Percentiles rank a stretch among this genome's conserved stretches.
These are phyloP conservation scores for Cyanoderma ruficeps DNA, from an alignment of 2,113 vertebrate genomes.

Conservation along the genomic window DNA sequence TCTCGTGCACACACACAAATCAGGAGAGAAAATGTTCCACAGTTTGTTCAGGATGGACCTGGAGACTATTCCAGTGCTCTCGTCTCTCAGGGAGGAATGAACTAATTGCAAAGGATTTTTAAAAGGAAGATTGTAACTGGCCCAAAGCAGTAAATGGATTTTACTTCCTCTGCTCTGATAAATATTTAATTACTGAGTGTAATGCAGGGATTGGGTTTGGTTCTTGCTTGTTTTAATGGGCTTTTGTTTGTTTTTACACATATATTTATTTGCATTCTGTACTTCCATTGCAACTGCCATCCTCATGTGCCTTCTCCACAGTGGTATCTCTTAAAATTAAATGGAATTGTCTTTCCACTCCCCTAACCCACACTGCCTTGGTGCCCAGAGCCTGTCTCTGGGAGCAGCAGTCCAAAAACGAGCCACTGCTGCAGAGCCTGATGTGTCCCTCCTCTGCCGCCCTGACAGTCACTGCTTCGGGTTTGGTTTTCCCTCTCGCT, in stretches of 20 bases:
- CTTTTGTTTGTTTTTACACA: neutral
- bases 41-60: neutral
- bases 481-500: neutral
- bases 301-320: constrained; percentile 41
- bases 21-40: neutral
- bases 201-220: neutral
- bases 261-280: neutral
- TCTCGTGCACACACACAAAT: neutral
- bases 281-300: constrained; percentile 10
- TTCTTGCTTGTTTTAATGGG: constrained; percentile 10
- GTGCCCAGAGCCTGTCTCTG: neutral
- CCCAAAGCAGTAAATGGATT: constrained; percentile 64
- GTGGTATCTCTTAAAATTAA: constrained; percentile 48
- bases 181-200: constrained; percentile 72
- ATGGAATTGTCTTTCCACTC: constrained; percentile 49
- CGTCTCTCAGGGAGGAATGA: neutral
- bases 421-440: neutral
- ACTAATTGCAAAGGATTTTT: constrained; percentile 31
- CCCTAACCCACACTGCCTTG: neutral
- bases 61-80: neutral
- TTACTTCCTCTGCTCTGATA: constrained; percentile 70
- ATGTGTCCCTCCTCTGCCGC: neutral
- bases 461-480: accelerated
- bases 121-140: constrained; percentile 30
- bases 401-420: neutral